Base-by-base conservation (phyloP, 1,140 invertebrate species). In the Cydia splendana region DNA sequence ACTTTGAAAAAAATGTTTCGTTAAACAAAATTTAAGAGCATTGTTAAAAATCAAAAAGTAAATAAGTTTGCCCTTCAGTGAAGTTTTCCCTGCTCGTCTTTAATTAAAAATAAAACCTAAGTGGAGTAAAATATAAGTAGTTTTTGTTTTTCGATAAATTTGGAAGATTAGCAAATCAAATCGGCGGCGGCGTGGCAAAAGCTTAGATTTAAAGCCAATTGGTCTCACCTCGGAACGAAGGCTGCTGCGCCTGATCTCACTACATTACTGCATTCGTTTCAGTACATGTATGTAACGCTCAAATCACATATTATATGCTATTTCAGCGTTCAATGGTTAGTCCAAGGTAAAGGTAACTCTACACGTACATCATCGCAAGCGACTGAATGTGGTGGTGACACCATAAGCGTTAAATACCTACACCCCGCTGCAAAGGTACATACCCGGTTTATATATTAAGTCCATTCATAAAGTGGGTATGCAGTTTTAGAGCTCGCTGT, bases 211-310 rank as follows among this genome's bases (percentile, higher is more conserved):
- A 6, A 69, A 69, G 65, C 65, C 65, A 69, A 69, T 69, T 38
- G 28, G 20, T 30, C 65, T 69, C 65, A 69, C 65, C 65, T 69
- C 65, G 65, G 65, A 7, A 69, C 65, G 65, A 30, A 13, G 65
- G 4, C 3, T 30, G 15, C 65, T n/a, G 65, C 65, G 28, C 65
- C 30, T 30, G 13, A 2, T 15, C 65, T 57, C 53, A 42, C 38
- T 51, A 51, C 48, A 6, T 7, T 5, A 13, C 53, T 57, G 15
- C 53, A 18, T 57, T 57, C 53, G 15, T n/a, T 53, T 53, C 15
- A 53, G n/a, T n/a, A n/a, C n/a, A 13, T 53, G n/a, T 18, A 45
- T 10, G 2, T 12, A 45, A 13, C 9, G 42, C 15, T 13, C 51
- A 53, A 5, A n/a, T 13, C 5, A 4, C 13, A 53, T 53, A n/a